A percentile compares a stretch with the other conserved stretches of the same genome.
phyloP scores from a whole-genome alignment of 2,888 invertebrate species.

The Nephrotoma guestfalica region DNA sequence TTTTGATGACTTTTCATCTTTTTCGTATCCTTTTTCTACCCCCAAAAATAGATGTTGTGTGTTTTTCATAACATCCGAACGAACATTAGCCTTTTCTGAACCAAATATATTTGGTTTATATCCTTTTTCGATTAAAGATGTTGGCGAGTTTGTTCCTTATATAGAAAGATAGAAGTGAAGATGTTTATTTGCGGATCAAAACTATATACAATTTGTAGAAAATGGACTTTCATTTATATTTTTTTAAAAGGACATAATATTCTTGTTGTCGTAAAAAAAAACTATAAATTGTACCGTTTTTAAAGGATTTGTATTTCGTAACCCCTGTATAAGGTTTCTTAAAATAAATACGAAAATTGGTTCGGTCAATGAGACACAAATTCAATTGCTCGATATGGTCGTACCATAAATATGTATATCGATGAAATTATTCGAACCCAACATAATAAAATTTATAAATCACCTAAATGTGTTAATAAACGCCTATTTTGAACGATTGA shows the following conservation, averaged over 20 bases:
- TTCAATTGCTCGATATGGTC: background rate
- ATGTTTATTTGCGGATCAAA: background rate
- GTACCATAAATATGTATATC: no score
- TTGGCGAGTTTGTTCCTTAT: background rate
- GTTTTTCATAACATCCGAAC: background rate
- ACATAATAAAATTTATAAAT: no score
- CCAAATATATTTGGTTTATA: background rate
- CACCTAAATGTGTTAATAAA: no score
- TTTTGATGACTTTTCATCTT: background rate
- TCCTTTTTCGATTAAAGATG: background rate
- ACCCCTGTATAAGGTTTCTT: background rate
- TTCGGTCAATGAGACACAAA: background rate
- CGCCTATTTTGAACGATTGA: no score
- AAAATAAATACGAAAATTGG: background rate
- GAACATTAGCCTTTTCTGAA: background rate
- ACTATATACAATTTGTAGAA: background rate
- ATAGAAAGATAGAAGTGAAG: background rate
- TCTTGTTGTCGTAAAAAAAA: background rate
- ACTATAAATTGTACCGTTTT: background rate
- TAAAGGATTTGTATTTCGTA: background rate
- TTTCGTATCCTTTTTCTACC: background rate
- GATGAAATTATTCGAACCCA: background rate
- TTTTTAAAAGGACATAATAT: background rate
- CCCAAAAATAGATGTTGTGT: background rate
- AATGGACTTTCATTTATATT: background rate